phyloP scores from a whole-genome alignment of 2,888 invertebrate genomes.

The Amphipyra tragopoginis region DNA sequence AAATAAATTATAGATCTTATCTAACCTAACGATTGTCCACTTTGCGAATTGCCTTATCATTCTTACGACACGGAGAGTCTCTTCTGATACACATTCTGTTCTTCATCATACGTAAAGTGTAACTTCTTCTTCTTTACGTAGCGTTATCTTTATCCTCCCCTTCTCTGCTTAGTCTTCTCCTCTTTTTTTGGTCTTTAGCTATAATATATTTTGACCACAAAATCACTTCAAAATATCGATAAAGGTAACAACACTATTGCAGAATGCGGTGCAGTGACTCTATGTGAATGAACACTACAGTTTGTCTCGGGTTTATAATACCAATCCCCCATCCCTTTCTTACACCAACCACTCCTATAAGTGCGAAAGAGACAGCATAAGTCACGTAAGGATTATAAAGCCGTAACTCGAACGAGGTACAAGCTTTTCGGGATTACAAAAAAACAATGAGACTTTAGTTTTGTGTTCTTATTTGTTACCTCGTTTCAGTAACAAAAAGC shows the following conservation, averaged over 20 bases:
- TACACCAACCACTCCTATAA: constrained; percentile 9
- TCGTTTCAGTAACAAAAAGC: constrained; percentile 29
- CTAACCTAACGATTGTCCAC: too few species aligned
- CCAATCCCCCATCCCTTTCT: constrained; percentile 62
- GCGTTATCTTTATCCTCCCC: too few species aligned
- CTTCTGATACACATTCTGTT: too few species aligned
- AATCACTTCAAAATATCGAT: constrained; percentile 54
- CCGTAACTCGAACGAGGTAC: constrained; percentile 72
- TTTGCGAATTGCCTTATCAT: too few species aligned
- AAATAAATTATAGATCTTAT: too few species aligned
- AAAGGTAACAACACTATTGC: constrained; percentile 70
- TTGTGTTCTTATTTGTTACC: constrained; percentile 48
- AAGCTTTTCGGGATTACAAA: constrained; percentile 68
- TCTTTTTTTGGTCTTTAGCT: not conserved
- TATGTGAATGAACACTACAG: constrained; percentile 85
- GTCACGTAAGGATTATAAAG: constrained; percentile 82
- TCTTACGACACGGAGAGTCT: too few species aligned
- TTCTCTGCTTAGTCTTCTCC: not conserved
- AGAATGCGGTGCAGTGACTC: constrained; percentile 87
- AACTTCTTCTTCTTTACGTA: too few species aligned
- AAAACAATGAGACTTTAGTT: constrained; percentile 63
- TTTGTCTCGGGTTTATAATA: constrained; percentile 65
- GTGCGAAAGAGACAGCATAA: constrained; percentile 61
- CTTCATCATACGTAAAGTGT: too few species aligned
- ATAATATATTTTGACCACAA: not conserved